Evolutionary conservation across 1,140 invertebrate genomes (phyloP), one percentile per base, ranked within the genome.

Genomic region (Fopius arisanus): DNA sequence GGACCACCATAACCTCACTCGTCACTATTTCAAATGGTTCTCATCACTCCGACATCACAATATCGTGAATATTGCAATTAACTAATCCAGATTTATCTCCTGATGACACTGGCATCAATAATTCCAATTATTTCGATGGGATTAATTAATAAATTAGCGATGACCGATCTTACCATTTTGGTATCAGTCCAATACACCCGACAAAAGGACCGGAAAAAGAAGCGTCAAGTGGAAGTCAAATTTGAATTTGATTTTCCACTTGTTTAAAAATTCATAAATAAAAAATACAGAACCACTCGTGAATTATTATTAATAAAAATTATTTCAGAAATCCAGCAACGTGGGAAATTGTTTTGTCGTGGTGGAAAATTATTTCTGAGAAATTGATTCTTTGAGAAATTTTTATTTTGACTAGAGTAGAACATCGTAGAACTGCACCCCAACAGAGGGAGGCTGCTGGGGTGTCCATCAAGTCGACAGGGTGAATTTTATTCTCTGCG

Each of bases 61-160:
- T 59, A 4, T 10, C 23, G 14, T 19, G 26, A 59, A 59, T 59
- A 59, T 59, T 21, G 10, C 26, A 12, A 59, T 59, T 3, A 26
- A 26, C 5, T 6, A 12, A 3, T 19, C 3, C 3, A 59, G 23
- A 26, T 28, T 12, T 26, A 12, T 6, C 19, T 59, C 23, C 23
- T 26, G 19, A 59, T 26, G 10, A 59, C 19, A 59, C 54, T 59
- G 54, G 26, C 23, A 28, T 59, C 21, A 21, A 59, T 59, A 6
- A 26, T 59, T 59, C 9, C 54, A 26, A 9, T 26, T 37, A 37
- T 26, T 23, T 7, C 23, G 5, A 78, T 91, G 2, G 92, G 77
- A 78, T 78, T 68, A 40, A 31, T 21, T 23, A 40, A 26, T 41
- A 68, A 72, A 76, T 69, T 65, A 54, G 51, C 65, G 77, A 78